Conservation (phyloP, 2,888 invertebrate species). For the Pharmacophagus antenor region DNA sequence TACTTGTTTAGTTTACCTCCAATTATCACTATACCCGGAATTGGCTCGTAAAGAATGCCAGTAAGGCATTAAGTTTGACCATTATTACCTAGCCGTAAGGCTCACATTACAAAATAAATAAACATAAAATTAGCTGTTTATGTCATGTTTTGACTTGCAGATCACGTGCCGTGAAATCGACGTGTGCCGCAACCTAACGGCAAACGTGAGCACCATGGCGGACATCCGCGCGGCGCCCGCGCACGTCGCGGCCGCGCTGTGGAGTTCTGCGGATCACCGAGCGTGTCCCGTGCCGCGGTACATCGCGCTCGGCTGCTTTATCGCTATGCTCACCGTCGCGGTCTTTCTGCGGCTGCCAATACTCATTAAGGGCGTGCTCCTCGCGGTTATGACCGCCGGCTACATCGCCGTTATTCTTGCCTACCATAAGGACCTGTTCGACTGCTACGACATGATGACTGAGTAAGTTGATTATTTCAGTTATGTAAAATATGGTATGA, state of each 20-base stretch:
- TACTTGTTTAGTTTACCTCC: too few species aligned
- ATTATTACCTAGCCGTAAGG: too few species aligned
- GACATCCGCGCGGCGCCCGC: constrained; percentile 66
- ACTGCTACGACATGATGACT: constrained; percentile 89
- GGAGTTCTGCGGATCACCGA: constrained; percentile 83
- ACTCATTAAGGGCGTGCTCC: constrained; percentile 88
- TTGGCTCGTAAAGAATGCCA: too few species aligned
- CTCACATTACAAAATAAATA: too few species aligned
- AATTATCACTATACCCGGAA: too few species aligned
- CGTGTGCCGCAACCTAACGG: constrained; percentile 65
- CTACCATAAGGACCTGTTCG: constrained; percentile 89
- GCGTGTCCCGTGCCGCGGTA: constrained; percentile 93
- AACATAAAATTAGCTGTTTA: background rate
- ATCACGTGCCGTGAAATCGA: constrained; percentile 70
- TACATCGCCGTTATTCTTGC: constrained; percentile 90
- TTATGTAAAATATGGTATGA: too few species aligned
- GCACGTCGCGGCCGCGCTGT: constrained; percentile 56
- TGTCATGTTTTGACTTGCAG: constrained; percentile 46
- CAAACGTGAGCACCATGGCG: constrained; percentile 74
- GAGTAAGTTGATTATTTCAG: constrained; percentile 79
- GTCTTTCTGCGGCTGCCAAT: constrained; percentile 92
- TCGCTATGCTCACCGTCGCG: constrained; percentile 91
- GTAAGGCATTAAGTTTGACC: too few species aligned
- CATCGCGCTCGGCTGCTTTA: constrained; percentile 90
- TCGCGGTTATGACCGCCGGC: constrained; percentile 88